These are phyloP conservation scores for Cheirogaleus major DNA, from an alignment of 2,797 vertebrate species.

Conservation along the genomic window DNA sequence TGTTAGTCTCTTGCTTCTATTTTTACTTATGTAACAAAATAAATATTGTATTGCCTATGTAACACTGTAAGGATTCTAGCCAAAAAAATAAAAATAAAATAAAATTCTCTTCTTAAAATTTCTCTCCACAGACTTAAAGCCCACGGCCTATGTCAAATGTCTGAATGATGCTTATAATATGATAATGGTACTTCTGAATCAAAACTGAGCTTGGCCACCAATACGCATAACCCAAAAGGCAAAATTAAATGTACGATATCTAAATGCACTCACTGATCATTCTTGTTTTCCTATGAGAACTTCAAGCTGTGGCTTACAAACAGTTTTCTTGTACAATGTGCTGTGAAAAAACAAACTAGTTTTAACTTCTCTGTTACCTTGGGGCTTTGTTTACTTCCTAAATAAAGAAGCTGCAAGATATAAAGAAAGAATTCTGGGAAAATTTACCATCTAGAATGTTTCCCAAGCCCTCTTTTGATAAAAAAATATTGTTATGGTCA, in stretches of 20 bases:
- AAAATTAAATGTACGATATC: not conserved
- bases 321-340: not conserved
- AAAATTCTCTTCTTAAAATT: conserved; percentile 45
- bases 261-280: not conserved
- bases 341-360: conserved; percentile 43
- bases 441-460: not conserved
- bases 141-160: not conserved
- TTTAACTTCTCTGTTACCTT: conserved; percentile 49
- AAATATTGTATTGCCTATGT: not conserved
- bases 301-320: conserved; percentile 46
- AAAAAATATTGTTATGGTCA: not conserved
- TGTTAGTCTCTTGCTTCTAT: conserved; percentile 48
- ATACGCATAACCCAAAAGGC: not conserved
- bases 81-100: not conserved
- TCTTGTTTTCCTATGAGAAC: not conserved
- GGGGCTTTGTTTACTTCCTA: conserved; percentile 49
- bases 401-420: conserved; percentile 19
- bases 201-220: not conserved
- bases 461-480: not conserved
- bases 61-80: not conserved
- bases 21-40: conserved; percentile 20
- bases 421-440: conserved; percentile 26
- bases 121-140: not conserved
- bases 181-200: not conserved
- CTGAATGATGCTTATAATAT: not conserved